Base-by-base conservation (phyloP, 2,888 invertebrate species). In the Patella ulyssiponensis region DNA sequence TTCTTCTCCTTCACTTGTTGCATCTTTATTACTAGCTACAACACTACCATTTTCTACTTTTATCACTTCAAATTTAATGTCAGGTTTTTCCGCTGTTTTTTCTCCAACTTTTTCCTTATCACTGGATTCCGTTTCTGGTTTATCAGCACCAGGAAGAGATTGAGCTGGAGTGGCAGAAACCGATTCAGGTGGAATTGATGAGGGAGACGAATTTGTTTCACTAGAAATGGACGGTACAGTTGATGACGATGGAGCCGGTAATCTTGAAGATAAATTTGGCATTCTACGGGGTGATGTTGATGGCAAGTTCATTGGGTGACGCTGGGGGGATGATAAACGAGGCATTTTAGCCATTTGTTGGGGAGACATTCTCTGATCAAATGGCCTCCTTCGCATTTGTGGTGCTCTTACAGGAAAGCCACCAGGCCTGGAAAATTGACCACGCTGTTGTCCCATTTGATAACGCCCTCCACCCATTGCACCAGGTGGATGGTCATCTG, bases 31-130 rank as follows among this genome's bases (percentile, higher is more conserved):
- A 20, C 64, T 64, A 20, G 64, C 64, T 64, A 64, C 64, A 64
- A 64, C 64, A 64, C 64, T 64, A 23, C 64, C 64, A 64, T 64
- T 64, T 64, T 64, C 64, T 64, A 64, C 64, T 64, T 64, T 64
- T 23, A 64, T 64, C 20, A 64, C 64, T 64, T 64, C 64, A 64
- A 64, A 64, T 64, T 64, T 64, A 64, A 64, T 64, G 23, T 64
- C 64, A 64, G 64, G 64, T 64, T 64, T 64, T 23, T 64, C 64
- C 23, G 64, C 23, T 64, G 64, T 23, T 23, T 64, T 23, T 44
- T 44, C 44, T 44, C 44, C 44, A 44, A 44, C 44, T 23, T 11
- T 64, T 15, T 12, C 23, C 20, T 23, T 23, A 64, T 23, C 14
- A 64, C 20, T 14, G 23, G 64, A 64, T 23, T 64, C 64, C 1